phyloP scores from a whole-genome alignment of 1,140 invertebrate species.

The Parapsyche elsis region DNA sequence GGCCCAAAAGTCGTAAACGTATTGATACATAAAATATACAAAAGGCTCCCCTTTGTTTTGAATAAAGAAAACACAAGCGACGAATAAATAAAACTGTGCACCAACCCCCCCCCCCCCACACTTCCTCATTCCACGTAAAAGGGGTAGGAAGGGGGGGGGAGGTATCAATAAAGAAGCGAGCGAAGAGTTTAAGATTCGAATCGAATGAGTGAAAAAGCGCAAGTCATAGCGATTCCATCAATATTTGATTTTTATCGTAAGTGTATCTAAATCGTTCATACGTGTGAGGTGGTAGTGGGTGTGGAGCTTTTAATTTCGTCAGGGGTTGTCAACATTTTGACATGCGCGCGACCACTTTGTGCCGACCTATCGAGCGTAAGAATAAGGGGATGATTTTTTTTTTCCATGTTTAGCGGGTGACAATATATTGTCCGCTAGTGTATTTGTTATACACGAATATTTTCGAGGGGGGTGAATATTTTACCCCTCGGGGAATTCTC shows the following conservation, averaged over 20 bases:
- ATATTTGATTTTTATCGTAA: too few species aligned
- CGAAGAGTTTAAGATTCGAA: not conserved
- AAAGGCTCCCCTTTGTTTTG: slow-evolving; percentile 43
- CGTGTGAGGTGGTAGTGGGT: too few species aligned
- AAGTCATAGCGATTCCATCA: too few species aligned
- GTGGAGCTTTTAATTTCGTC: slow-evolving; percentile 41
- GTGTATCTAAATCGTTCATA: too few species aligned
- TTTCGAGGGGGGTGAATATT: not conserved
- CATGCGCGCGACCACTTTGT: slow-evolving; percentile 50
- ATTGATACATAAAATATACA: slow-evolving; percentile 46
- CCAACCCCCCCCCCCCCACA: not conserved
- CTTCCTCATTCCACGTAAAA: not conserved
- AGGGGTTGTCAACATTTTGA: slow-evolving; percentile 55
- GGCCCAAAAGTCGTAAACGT: slow-evolving; percentile 45
- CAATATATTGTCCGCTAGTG: too few species aligned
- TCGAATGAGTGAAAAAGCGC: too few species aligned
- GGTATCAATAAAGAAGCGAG: not conserved
- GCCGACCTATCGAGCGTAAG: slow-evolving; percentile 44
- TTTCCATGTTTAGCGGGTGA: slow-evolving; percentile 1
- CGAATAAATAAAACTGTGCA: slow-evolving; percentile 34
- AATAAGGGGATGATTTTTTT: slow-evolving; percentile 38
- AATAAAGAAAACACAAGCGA: slow-evolving; percentile 44
- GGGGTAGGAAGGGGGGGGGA: not conserved
- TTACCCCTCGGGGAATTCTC: not conserved
- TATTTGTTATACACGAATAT: too few species aligned